Conservation (phyloP, 2,888 invertebrate genomes). For the Syrphus vitripennis region DNA sequence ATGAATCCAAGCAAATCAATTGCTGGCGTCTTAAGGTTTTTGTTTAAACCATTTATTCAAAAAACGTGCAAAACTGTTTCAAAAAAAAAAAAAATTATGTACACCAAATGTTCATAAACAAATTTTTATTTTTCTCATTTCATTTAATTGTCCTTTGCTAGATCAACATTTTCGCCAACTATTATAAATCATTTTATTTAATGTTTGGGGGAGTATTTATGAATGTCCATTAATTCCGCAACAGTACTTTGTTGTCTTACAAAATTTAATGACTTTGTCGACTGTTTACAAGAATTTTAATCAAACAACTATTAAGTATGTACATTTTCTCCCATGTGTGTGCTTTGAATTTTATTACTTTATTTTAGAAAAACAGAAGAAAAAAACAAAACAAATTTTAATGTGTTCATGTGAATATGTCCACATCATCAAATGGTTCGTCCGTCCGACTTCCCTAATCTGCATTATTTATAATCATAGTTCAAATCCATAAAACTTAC, state of each 20-base stretch:
- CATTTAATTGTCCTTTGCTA: slow-evolving; percentile 14
- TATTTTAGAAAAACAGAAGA: neutral
- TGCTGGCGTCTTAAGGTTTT: neutral
- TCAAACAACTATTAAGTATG: slow-evolving; percentile 40
- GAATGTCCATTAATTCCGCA: neutral
- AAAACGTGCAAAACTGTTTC: neutral
- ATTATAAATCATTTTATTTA: slow-evolving; percentile 3
- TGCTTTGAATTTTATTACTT: slow-evolving; percentile 14
- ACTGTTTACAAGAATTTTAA: slow-evolving; percentile 42
- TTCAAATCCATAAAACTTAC: slow-evolving; percentile 36
- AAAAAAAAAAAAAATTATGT: neutral
- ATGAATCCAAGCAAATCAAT: neutral
- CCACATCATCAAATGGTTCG: slow-evolving; percentile 1
- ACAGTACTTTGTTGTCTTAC: neutral
- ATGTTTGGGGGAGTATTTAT: neutral
- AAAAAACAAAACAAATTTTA: neutral
- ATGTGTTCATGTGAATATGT: neutral
- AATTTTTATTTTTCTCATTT: neutral
- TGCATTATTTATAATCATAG: slow-evolving; percentile 15
- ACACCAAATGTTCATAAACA: neutral
- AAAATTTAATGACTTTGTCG: slow-evolving; percentile 10
- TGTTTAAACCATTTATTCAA: neutral
- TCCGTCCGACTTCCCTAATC: neutral
- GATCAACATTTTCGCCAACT: neutral
- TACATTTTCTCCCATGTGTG: neutral